phyloP scores from a whole-genome alignment of 2,888 invertebrate genomes.

The Melanchra persicariae region DNA sequence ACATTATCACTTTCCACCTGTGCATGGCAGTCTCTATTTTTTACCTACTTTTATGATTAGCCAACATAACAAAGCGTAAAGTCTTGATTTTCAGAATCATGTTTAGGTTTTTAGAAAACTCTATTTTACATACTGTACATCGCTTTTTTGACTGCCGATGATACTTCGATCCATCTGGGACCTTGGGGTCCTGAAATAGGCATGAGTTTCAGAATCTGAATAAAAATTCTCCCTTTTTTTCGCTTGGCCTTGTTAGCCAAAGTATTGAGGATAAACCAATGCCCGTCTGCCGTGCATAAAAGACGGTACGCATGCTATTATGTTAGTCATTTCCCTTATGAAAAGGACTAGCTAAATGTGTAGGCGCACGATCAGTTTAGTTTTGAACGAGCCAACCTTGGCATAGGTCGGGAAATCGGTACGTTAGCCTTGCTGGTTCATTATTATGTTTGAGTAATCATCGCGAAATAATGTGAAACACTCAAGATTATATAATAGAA shows the following conservation, averaged over 20 bases:
- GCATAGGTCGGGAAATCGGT: constrained; percentile 57
- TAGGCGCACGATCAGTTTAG: constrained; percentile 44
- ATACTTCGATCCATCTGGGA: neutral
- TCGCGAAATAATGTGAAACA: constrained; percentile 24
- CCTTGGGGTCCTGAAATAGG: too few species aligned
- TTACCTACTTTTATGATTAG: neutral
- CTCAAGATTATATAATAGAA: constrained; percentile 16
- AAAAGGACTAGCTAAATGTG: constrained; percentile 40
- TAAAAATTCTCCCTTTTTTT: neutral
- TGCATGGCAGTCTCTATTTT: neutral
- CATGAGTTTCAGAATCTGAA: too few species aligned
- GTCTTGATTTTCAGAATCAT: neutral
- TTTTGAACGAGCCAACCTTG: constrained; percentile 43
- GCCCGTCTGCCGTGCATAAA: neutral
- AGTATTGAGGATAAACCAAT: constrained; percentile 1
- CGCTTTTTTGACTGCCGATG: neutral
- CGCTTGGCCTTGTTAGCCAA: neutral
- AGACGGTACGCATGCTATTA: constrained; percentile 21
- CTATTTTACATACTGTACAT: too few species aligned
- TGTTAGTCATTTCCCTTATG: constrained; percentile 57
- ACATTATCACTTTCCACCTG: too few species aligned
- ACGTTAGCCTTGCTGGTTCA: constrained; percentile 48
- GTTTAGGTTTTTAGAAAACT: neutral
- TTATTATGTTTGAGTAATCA: constrained; percentile 33
- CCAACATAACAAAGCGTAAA: neutral